phyloP scores from a whole-genome alignment of 2,797 vertebrate genomes.

The Anguilla pacifica region DNA sequence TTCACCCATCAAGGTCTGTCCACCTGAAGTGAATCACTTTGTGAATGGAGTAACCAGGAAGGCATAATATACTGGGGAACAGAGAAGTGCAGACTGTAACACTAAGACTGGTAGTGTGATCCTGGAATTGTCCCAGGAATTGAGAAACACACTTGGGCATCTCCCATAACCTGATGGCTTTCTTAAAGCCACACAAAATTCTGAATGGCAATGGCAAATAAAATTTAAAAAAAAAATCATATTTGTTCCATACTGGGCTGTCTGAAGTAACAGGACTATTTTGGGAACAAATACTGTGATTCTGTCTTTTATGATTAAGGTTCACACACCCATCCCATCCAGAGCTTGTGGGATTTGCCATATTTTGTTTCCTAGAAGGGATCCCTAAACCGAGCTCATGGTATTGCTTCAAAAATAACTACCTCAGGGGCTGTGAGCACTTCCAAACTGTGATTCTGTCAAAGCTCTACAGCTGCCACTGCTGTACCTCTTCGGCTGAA shows the following conservation, averaged over 20 bases:
- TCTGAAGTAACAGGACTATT: conserved; percentile 59
- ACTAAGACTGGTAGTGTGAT: background rate
- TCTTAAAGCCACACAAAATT: conserved; percentile 16
- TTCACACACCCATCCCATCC: background rate
- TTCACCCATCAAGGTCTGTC: background rate
- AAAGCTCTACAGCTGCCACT: background rate
- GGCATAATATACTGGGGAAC: background rate
- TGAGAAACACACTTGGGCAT: background rate
- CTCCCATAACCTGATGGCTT: background rate
- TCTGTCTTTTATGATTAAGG: background rate
- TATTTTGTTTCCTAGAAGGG: background rate
- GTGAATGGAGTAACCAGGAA: background rate
- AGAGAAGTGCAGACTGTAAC: background rate
- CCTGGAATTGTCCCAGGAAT: background rate
- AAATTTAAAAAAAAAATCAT: conserved; percentile 55
- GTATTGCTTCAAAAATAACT: background rate
- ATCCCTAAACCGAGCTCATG: background rate
- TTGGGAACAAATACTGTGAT: conserved; percentile 55
- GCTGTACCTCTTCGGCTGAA: background rate
- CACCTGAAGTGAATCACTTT: background rate
- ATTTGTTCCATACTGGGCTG: conserved; percentile 62
- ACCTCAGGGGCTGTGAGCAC: background rate
- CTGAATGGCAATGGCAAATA: conserved; percentile 38
- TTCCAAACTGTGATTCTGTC: background rate
- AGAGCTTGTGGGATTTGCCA: background rate